phyloP scores from a whole-genome alignment of 2,888 invertebrate species.

The Drosophila meridiana region DNA sequence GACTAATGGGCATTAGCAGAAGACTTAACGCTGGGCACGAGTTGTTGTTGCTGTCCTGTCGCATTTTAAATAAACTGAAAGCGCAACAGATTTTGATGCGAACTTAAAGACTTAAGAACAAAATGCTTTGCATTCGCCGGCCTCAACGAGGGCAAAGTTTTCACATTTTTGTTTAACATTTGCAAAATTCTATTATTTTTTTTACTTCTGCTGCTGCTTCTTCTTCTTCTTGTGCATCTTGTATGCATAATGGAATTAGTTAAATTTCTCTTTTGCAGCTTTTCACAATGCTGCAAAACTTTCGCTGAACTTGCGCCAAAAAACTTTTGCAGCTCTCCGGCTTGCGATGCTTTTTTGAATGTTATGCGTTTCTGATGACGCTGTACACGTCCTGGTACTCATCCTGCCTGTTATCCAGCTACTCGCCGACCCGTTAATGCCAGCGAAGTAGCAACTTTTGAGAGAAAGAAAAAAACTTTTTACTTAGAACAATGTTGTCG shows the following conservation, averaged over 20 bases:
- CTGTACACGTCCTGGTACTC: constrained; percentile 34
- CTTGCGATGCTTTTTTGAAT: constrained; percentile 52
- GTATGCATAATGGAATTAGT: constrained; percentile 79
- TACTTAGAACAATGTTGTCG: constrained; percentile 72
- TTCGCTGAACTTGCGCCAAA: constrained; percentile 63
- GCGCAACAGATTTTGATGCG: constrained; percentile 25
- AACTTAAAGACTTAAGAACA: constrained; percentile 55
- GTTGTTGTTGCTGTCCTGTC: constrained; percentile 15
- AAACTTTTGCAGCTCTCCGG: constrained; percentile 45
- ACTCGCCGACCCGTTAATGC: constrained; percentile 51
- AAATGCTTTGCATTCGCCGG: constrained; percentile 24
- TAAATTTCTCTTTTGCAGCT: constrained; percentile 70
- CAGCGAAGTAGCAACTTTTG: constrained; percentile 60
- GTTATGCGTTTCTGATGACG: constrained; percentile 80
- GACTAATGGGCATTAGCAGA: constrained; percentile 41
- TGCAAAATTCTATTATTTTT: constrained; percentile 47
- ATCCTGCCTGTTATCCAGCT: constrained; percentile 5
- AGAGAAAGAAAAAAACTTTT: constrained; percentile 54
- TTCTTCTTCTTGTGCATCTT: constrained; percentile 26
- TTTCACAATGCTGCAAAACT: constrained; percentile 50
- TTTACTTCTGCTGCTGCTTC: constrained; percentile 1
- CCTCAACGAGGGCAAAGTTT: constrained; percentile 71
- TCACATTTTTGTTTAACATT: constrained; percentile 76
- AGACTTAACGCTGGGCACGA: constrained; percentile 23
- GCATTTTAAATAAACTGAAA: constrained; percentile 60